These are phyloP conservation scores for Crocuta crocuta DNA, from an alignment of 2,113 vertebrate species.

Conservation along the genomic window DNA sequence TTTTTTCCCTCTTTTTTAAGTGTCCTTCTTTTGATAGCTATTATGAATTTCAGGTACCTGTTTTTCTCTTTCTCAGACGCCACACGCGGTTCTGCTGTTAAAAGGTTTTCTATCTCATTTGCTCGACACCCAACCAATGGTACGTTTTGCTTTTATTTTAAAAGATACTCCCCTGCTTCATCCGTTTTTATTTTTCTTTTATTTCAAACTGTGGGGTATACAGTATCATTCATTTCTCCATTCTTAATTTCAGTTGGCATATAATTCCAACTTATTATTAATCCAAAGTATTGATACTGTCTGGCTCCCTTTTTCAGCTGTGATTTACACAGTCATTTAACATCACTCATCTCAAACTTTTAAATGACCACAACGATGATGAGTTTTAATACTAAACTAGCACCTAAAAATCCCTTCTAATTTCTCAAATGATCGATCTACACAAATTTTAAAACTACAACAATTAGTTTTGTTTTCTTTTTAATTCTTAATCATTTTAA, in stretches of 20 bases:
- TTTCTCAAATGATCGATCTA: constrained; percentile 78
- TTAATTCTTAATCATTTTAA: constrained; percentile 78
- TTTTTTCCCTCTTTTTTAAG: constrained; percentile 85
- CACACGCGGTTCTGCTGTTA: constrained; percentile 96
- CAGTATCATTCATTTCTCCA: constrained; percentile 84
- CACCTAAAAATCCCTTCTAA: constrained; percentile 60
- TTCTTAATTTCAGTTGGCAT: constrained; percentile 82
- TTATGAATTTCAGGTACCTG: constrained; percentile 96
- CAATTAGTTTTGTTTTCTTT: constrained; percentile 63
- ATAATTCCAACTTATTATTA: constrained; percentile 79
- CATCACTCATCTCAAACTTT: constrained; percentile 66
- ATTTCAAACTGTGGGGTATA: constrained; percentile 85
- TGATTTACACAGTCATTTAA: constrained; percentile 78
- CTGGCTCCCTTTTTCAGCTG: constrained; percentile 75
- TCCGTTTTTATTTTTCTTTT: constrained; percentile 86
- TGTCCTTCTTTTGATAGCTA: constrained; percentile 90
- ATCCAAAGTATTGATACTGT: constrained; percentile 76
- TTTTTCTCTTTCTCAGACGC: constrained; percentile 98
- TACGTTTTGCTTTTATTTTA: constrained; percentile 95
- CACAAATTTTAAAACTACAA: constrained; percentile 63
- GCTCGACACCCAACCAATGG: constrained; percentile 98
- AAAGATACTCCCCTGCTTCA: constrained; percentile 89
- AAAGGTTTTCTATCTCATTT: constrained; percentile 99
- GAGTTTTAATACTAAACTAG: constrained; percentile 77
- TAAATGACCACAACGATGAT: constrained; percentile 71